Percentiles rank a stretch among this genome's conserved stretches.
phyloP scores from a whole-genome alignment of 2,113 vertebrate genomes.

The Promerops cafer region DNA sequence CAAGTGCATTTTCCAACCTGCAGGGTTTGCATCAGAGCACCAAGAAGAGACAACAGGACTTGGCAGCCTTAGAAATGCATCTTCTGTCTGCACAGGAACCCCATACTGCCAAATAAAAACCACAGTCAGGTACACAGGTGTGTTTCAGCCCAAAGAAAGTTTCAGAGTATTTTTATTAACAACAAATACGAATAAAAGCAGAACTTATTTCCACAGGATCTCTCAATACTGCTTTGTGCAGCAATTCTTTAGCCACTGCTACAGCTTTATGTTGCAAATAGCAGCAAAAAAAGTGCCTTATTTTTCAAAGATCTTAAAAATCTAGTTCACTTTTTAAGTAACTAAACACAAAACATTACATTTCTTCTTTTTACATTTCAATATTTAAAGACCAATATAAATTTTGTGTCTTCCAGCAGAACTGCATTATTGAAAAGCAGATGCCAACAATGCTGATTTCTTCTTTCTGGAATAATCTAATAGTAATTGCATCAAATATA shows the following conservation, averaged over 20 bases:
- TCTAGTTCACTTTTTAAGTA: background rate
- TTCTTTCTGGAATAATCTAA: background rate
- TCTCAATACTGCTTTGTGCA: background rate
- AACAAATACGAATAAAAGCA: background rate
- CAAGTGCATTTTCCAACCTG: slow-evolving; percentile 71
- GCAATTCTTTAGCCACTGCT: background rate
- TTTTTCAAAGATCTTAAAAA: background rate
- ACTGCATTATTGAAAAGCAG: background rate
- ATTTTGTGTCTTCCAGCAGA: background rate
- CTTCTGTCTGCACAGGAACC: slow-evolving; percentile 66
- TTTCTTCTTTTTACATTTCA: background rate
- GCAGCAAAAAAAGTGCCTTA: background rate
- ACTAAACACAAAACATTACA: background rate
- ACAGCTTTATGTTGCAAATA: background rate
- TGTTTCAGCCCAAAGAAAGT: background rate
- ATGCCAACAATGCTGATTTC: background rate
- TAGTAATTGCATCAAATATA: background rate
- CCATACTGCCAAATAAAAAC: slow-evolving; percentile 77
- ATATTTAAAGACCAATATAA: background rate
- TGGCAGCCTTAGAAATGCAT: slow-evolving; percentile 76
- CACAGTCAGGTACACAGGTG: background rate
- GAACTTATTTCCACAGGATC: background rate
- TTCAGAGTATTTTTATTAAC: background rate
- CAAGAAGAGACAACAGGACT: slow-evolving; percentile 72
- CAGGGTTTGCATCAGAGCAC: slow-evolving; percentile 84